These are phyloP conservation scores for Eriocheir sinensis DNA, from an alignment of 1,140 invertebrate genomes.

Conservation along the genomic window DNA sequence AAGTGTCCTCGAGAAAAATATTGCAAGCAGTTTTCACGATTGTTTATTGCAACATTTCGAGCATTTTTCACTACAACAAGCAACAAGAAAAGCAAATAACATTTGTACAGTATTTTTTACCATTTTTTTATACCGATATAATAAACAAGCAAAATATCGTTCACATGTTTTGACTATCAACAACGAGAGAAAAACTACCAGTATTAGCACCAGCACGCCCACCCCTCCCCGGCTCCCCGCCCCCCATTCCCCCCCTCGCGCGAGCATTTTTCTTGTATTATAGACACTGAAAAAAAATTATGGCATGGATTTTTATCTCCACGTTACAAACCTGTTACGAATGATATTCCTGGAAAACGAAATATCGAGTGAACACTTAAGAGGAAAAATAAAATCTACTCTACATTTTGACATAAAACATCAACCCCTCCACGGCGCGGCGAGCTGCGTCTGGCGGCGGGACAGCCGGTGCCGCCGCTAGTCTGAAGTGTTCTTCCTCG, in stretches of 20 bases:
- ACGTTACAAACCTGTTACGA: not conserved
- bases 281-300: too few relatives aligned
- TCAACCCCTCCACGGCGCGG: not conserved
- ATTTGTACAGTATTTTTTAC: constrained; percentile 26
- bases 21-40: constrained; percentile 3
- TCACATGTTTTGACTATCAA: not conserved
- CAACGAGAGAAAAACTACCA: not conserved
- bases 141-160: not conserved
- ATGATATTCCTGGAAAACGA: constrained; percentile 7
- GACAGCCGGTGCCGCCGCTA: not conserved
- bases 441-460: not conserved
- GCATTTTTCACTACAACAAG: not conserved
- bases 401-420: constrained; percentile 9
- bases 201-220: not conserved
- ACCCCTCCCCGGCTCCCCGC: not conserved
- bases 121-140: not conserved
- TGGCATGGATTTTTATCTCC: not conserved
- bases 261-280: not conserved
- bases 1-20: not conserved
- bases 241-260: not conserved
- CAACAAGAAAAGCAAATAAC: not conserved
- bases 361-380: constrained; percentile 26
- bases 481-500: too few relatives aligned
- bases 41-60: not conserved
- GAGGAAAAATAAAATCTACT: constrained; percentile 14